Percentiles rank a stretch among this genome's conserved stretches.
Conservation (phyloP, 2,797 vertebrate species). For the Brotula barbata region DNA sequence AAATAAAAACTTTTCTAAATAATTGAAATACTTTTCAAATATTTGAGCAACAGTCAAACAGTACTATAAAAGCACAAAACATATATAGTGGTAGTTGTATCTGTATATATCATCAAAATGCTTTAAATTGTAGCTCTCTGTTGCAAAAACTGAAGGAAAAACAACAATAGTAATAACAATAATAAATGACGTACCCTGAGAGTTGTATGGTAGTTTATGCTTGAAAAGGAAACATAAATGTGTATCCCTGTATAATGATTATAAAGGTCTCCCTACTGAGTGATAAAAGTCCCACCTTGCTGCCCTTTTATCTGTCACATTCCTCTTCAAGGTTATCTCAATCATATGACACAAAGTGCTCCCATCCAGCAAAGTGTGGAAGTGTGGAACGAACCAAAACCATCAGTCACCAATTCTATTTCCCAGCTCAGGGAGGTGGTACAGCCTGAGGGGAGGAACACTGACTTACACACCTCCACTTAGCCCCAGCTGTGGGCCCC, state of each 20-base stretch:
- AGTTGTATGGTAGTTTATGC: slow-evolving; percentile 9
- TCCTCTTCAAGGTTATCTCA: slow-evolving; percentile 74
- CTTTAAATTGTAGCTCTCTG: background rate
- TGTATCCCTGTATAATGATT: slow-evolving; percentile 32
- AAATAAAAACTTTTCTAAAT: too few relatives aligned
- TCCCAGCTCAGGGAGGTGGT: slow-evolving; percentile 75
- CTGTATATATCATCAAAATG: background rate
- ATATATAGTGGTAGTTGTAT: too few relatives aligned
- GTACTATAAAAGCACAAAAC: too few relatives aligned
- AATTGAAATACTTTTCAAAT: too few relatives aligned
- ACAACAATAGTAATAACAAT: background rate
- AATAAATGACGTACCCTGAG: slow-evolving; percentile 8
- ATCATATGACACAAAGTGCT: slow-evolving; percentile 55
- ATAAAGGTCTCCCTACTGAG: slow-evolving; percentile 32
- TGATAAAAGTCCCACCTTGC: slow-evolving; percentile 45
- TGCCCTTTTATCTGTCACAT: slow-evolving; percentile 54
- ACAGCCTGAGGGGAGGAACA: slow-evolving; percentile 76
- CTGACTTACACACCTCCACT: slow-evolving; percentile 81
- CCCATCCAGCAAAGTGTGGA: slow-evolving; percentile 54
- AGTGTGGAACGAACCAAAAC: slow-evolving; percentile 67
- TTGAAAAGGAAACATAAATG: slow-evolving; percentile 13
- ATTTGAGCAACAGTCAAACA: too few relatives aligned
- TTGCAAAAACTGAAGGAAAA: background rate
- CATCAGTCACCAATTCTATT: slow-evolving; percentile 78
- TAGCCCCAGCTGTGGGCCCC: slow-evolving; percentile 79